A percentile compares a stretch with the other conserved stretches of the same genome.
phyloP scores from a whole-genome alignment of 2,888 invertebrate species.

The Lycophotia porphyrea region DNA sequence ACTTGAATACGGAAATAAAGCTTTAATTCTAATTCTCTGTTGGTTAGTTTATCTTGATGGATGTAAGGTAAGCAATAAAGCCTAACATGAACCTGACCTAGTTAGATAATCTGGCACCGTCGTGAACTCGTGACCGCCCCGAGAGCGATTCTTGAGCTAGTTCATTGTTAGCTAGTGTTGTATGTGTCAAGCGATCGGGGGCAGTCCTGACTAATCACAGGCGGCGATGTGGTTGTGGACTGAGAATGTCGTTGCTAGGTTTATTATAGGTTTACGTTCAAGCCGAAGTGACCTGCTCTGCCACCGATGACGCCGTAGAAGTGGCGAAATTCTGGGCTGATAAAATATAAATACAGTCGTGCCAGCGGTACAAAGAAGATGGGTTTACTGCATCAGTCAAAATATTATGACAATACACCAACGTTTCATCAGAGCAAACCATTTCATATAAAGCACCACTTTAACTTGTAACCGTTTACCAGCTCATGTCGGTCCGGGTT shows the following conservation, averaged over 20 bases:
- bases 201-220: conserved; percentile 22
- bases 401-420: not conserved
- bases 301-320: not conserved
- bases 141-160: not conserved
- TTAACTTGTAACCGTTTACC: not conserved
- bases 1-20: conserved; percentile 1
- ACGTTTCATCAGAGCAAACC: not conserved
- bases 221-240: not conserved
- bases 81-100: conserved; percentile 30
- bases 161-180: not conserved
- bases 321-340: not conserved
- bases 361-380: not conserved
- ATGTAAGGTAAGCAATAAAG: conserved; percentile 26
- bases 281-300: not conserved
- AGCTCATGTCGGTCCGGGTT: not conserved
- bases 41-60: conserved; percentile 13
- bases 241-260: not conserved
- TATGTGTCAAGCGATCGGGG: conserved; percentile 4
- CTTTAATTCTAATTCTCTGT: conserved; percentile 21
- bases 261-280: not conserved
- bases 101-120: conserved; percentile 11
- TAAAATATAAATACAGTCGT: not conserved
- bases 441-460: not conserved
- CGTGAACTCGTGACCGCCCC: conserved; percentile 21
- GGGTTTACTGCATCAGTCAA: not conserved